These are phyloP conservation scores for Aleiodes sp. DNA, from an alignment of 1,140 invertebrate species.

Conservation along the genomic window DNA sequence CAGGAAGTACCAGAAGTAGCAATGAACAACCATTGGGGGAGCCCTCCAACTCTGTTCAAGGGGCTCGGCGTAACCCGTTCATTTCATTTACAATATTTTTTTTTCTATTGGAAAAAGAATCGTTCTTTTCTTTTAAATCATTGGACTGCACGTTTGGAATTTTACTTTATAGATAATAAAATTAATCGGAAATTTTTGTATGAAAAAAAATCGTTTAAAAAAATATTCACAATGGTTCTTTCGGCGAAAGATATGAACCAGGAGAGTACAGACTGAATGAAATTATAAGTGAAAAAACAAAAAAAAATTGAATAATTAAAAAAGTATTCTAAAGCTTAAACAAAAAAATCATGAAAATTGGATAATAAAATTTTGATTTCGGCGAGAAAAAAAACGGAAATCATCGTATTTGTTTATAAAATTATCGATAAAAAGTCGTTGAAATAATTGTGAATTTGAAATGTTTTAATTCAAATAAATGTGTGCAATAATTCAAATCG, in stretches of 20 bases:
- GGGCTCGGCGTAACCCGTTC: too few relatives aligned
- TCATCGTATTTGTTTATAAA: too few relatives aligned
- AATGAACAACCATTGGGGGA: too few relatives aligned
- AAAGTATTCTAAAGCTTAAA: slow-evolving; percentile 39
- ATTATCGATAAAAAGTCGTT: too few relatives aligned
- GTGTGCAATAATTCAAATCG: background rate
- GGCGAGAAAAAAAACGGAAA: background rate
- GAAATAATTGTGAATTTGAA: too few relatives aligned
- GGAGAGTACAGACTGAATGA: slow-evolving; percentile 65
- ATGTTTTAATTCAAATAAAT: background rate
- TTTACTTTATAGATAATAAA: too few relatives aligned
- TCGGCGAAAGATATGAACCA: slow-evolving; percentile 52
- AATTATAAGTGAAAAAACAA: slow-evolving; percentile 10
- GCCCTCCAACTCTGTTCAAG: too few relatives aligned
- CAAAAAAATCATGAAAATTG: background rate
- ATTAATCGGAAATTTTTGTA: slow-evolving; percentile 2
- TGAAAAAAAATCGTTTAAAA: slow-evolving; percentile 6
- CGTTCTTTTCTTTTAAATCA: too few relatives aligned
- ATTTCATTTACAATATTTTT: too few relatives aligned
- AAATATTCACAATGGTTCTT: slow-evolving; percentile 35
- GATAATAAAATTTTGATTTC: background rate
- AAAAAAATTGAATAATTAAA: slow-evolving; percentile 58
- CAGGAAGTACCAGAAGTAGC: too few relatives aligned
- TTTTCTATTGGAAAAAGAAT: too few relatives aligned
- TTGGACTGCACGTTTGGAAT: background rate